phyloP scores from a whole-genome alignment of 2,888 invertebrate species.

The Drosophila mimetica region DNA sequence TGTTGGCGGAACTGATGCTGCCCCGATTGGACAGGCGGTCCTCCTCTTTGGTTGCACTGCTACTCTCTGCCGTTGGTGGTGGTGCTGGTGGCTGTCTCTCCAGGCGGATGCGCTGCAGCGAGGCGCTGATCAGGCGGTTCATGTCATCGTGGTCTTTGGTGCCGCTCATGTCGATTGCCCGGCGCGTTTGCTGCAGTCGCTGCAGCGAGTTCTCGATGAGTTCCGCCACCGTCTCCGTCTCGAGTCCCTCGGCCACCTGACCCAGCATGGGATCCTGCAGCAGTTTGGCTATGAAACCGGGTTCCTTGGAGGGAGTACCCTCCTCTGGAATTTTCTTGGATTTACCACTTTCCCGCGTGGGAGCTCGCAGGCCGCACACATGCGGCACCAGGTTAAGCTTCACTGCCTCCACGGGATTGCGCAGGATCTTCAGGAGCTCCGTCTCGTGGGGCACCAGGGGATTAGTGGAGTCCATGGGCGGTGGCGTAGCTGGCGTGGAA shows the following conservation, averaged over 20 bases:
- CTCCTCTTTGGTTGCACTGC: constrained; percentile 82
- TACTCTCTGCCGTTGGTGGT: background rate
- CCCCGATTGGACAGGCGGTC: constrained; percentile 85
- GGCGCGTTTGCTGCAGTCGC: constrained; percentile 85
- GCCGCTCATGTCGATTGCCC: constrained; percentile 82
- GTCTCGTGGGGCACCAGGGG: constrained; percentile 81
- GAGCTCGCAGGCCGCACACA: constrained; percentile 88
- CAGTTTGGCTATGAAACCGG: constrained; percentile 86
- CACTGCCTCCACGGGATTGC: constrained; percentile 91
- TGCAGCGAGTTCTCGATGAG: constrained; percentile 89
- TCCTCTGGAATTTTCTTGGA: constrained; percentile 82
- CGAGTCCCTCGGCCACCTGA: constrained; percentile 87
- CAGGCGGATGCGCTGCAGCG: constrained; percentile 83
- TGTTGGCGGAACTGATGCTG: constrained; percentile 86
- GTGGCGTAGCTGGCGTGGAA: constrained; percentile 55
- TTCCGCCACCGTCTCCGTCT: constrained; percentile 87
- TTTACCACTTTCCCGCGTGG: constrained; percentile 57
- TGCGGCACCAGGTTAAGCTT: constrained; percentile 90
- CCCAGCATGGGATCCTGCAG: constrained; percentile 88
- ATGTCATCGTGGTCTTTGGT: constrained; percentile 85
- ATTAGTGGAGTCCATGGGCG: constrained; percentile 18
- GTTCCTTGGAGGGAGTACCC: constrained; percentile 15
- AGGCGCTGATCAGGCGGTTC: constrained; percentile 84
- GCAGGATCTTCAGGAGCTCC: constrained; percentile 86
- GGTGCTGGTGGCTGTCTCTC: constrained; percentile 71